phyloP scores from a whole-genome alignment of 2,888 invertebrate species.

The Drosophila cracens region DNA sequence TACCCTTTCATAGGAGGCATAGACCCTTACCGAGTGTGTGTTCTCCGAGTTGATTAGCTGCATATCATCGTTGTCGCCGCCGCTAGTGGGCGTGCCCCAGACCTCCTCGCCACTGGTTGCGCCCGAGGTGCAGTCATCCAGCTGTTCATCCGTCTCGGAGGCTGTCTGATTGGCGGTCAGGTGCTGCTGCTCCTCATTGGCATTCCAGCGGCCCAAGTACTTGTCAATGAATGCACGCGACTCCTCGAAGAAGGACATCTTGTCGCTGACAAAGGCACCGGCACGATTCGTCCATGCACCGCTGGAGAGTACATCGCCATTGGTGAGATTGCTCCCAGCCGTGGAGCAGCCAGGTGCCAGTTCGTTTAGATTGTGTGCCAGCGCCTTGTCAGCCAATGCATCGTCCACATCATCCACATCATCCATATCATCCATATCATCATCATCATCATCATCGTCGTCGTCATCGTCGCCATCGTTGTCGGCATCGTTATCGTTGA shows the following conservation, averaged over 20 bases:
- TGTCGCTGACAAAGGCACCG: slow-evolving; percentile 92
- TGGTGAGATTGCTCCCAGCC: slow-evolving; percentile 33
- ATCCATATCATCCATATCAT: slow-evolving; percentile 83
- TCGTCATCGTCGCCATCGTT: slow-evolving; percentile 83
- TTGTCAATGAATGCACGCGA: slow-evolving; percentile 86
- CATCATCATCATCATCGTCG: slow-evolving; percentile 67
- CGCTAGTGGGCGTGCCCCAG: slow-evolving; percentile 95
- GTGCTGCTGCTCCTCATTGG: slow-evolving; percentile 72
- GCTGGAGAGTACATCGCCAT: slow-evolving; percentile 69
- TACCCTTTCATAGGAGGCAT: neutral
- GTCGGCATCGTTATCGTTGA: slow-evolving; percentile 66
- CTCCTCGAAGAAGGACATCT: slow-evolving; percentile 90
- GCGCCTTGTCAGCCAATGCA: slow-evolving; percentile 53
- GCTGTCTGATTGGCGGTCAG: slow-evolving; percentile 42
- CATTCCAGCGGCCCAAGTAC: slow-evolving; percentile 86
- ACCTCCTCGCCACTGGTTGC: slow-evolving; percentile 94
- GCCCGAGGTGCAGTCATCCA: slow-evolving; percentile 91
- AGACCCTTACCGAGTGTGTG: slow-evolving; percentile 87
- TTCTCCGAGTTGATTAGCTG: slow-evolving; percentile 88
- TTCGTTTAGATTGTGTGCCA: slow-evolving; percentile 54
- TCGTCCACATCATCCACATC: slow-evolving; percentile 81
- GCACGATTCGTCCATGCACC: slow-evolving; percentile 91
- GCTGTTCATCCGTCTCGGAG: slow-evolving; percentile 87
- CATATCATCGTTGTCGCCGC: slow-evolving; percentile 92
- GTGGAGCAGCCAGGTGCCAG: slow-evolving; percentile 47